Evolutionary conservation across 2,113 vertebrate species (phyloP), one percentile per base, ranked within the genome.

Genomic region (Brachirus orientalis): DNA sequence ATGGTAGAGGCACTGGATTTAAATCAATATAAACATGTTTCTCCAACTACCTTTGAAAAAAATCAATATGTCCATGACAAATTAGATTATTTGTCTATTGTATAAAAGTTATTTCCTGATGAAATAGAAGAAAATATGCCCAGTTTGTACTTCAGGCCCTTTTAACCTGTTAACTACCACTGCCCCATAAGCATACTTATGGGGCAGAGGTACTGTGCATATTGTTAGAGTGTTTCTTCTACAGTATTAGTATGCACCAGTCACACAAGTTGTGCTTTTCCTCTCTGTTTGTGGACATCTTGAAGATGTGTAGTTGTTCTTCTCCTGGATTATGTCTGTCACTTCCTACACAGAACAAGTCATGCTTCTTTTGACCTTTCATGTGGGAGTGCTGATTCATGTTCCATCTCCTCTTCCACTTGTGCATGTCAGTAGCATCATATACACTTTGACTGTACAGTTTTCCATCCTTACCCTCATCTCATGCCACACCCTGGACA

Each of bases 331-430:
- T 71, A 40, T 17, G 75, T n/a, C 75, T 89, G 70, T 75, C 82
- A 83, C 82, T 82, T 88, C 80, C 82, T 88, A 81, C 86, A 86
- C 83, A 45, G 16, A 48, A 72, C 47, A 64, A 86, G 82, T 85
- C 86, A 87, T 83, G 62, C 63, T 81, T 76, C 44, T 80, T 81
- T 82, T 69, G 76, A 57, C 63, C 72, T 84, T 84, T 80, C 69
- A 91, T 86, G 79, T 84, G 50, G 86, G 82, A 83, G 86, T 79
- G 75, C 79, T 87, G 86, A 91, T 69, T 90, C 83, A 88, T 79
- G 71, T 79, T 77, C 54, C 63, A 65, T 79, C 69, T 82, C 82
- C 72, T 83, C 71, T 73, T 86, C 52, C 18, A 1, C 50, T 60
- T 65, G 43, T 66, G 48, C 68, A 79, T 81, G 78, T 82, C 75